phyloP scores from a whole-genome alignment of 2,797 vertebrate species.

The Brachyrhaphis roseni region DNA sequence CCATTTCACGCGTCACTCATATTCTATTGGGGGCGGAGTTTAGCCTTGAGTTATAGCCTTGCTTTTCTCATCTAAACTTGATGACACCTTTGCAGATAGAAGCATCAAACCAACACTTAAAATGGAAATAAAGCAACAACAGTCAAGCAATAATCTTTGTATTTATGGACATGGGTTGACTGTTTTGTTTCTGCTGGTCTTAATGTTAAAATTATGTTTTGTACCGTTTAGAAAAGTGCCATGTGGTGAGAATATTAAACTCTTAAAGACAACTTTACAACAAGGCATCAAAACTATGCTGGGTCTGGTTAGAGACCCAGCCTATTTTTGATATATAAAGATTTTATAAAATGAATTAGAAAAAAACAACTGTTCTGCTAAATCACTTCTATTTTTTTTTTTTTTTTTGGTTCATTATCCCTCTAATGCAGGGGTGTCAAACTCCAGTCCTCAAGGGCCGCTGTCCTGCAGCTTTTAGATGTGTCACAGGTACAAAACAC shows the following conservation, averaged over 20 bases:
- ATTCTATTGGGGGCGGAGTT: background rate
- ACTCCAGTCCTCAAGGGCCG: too few relatives aligned
- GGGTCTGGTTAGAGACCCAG: background rate
- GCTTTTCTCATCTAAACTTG: background rate
- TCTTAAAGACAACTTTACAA: background rate
- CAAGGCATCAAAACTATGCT: background rate
- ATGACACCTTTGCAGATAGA: background rate
- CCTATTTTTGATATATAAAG: background rate
- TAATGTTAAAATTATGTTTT: background rate
- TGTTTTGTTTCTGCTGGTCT: background rate
- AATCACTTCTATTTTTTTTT: background rate
- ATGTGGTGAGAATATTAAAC: background rate
- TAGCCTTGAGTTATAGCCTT: background rate
- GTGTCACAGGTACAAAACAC: too few relatives aligned
- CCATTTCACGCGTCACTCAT: conserved; percentile 10
- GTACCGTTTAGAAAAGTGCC: background rate
- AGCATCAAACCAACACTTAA: background rate
- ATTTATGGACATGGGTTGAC: background rate
- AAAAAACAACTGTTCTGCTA: background rate
- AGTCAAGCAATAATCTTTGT: background rate
- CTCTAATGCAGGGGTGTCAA: too few relatives aligned
- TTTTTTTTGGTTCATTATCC: background rate
- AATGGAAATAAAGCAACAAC: background rate
- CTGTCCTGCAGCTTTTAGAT: too few relatives aligned
- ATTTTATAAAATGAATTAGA: background rate